Percentiles rank a stretch among this genome's conserved stretches.
Evolutionary conservation across 2,113 vertebrate species (phyloP).

Genomic region (Callocephalon fimbriatum): DNA sequence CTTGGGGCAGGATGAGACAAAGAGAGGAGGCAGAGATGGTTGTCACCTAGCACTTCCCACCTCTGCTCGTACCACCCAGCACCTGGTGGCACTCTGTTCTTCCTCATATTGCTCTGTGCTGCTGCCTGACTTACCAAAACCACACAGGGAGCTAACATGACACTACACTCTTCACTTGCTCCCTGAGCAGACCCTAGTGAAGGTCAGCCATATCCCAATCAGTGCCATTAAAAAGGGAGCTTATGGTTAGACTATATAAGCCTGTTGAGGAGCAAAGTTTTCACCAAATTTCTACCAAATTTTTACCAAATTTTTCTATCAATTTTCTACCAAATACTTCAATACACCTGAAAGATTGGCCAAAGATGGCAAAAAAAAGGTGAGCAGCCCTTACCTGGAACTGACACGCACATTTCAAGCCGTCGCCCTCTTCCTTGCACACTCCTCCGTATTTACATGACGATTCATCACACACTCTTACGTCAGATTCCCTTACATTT

Average conservation of each 20-base stretch:
- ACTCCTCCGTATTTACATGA: conserved; percentile 91
- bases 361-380: not conserved
- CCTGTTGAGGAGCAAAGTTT: not conserved
- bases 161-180: not conserved
- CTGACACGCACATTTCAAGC: conserved; percentile 91
- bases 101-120: rapidly evolving
- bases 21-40: not conserved
- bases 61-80: rapidly evolving
- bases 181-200: not conserved
- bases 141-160: rapidly evolving
- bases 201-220: not conserved
- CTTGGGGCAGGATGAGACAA: not conserved
- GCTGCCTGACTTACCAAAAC: not conserved
- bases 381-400: conserved; percentile 87
- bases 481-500: conserved; percentile 88
- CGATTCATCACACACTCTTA: conserved; percentile 88
- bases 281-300: not conserved
- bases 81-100: rapidly evolving
- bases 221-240: not conserved
- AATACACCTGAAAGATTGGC: not conserved
- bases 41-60: rapidly evolving
- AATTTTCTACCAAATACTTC: not conserved
- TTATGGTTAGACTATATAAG: not conserved
- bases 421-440: conserved; percentile 90
- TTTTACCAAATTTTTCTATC: not conserved